Evolutionary conservation across 2,113 vertebrate genomes (phyloP).

Genomic region (Menura novaehollandiae): DNA sequence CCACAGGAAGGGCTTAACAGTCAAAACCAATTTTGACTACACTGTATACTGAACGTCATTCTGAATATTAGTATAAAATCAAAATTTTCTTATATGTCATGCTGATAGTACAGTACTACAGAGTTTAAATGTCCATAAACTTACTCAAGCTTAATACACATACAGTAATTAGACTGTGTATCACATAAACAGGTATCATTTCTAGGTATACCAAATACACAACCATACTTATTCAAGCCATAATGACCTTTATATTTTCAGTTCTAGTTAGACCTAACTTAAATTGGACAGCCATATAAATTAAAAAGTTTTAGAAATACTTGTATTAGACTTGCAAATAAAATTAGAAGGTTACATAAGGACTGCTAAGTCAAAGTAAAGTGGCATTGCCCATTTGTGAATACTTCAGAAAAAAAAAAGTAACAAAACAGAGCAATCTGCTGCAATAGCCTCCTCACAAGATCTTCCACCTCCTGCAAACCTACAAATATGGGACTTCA

Average conservation of each 20-base stretch:
- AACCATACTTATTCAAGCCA: neutral
- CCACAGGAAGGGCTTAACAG: neutral
- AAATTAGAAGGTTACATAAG: neutral
- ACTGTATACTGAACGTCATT: neutral
- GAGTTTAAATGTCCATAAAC: neutral
- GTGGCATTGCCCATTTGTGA: neutral
- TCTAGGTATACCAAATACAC: neutral
- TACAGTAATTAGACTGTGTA: neutral
- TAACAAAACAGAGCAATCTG: neutral
- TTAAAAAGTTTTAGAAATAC: neutral
- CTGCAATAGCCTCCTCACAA: neutral
- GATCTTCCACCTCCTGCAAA: neutral
- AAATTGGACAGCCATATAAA: neutral
- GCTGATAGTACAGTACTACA: neutral
- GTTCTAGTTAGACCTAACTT: neutral
- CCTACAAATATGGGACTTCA: neutral
- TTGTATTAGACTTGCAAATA: neutral
- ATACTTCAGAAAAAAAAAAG: neutral
- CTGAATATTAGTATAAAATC: neutral
- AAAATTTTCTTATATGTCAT: neutral
- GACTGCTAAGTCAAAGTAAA: neutral
- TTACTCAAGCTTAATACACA: neutral
- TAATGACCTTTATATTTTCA: neutral
- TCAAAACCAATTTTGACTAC: neutral
- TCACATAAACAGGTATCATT: neutral